Evolutionary conservation across 2,113 vertebrate genomes (phyloP), one percentile per base, ranked within the genome.

Genomic region (Monarcha castaneiventris): DNA sequence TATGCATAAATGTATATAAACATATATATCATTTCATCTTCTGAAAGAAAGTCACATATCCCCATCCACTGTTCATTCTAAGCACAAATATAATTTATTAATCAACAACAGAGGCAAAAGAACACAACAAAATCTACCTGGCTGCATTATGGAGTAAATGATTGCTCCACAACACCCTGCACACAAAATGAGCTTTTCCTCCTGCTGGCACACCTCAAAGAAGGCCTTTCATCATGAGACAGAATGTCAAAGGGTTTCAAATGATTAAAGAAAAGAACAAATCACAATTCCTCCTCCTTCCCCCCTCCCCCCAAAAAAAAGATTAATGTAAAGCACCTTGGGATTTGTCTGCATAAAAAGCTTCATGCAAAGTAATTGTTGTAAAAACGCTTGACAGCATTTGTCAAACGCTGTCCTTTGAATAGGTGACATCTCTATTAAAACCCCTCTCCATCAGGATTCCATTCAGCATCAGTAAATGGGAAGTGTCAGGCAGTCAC

Each of bases 341-440:
- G 55, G 63, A 85, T 94, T 90, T 81, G 66, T 71, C 67, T 94
- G 90, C 16, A 27, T 69, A 48, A 37, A 91, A 90, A 79, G 48
- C 68, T 73, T 82, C 30, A 41, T 66, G 46, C 63, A 41, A 83
- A 94, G 66, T 73, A 64, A 90, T 80, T 41, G 59, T 76, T 64
- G 80, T 58, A 95, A 95, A 77, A 83, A 89, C 33, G 55, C 46
- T 37, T 84, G 74, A 46, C 75, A 43, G 43, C 95, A 30, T 73
- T 75, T 79, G 51, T 90, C 87, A 96, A 52, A 80, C 0, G 35
- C 29, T 90, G 56, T 91, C 39, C n/a, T 96, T 81, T 75, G 84
- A 95, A 13, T 69, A 80, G 73, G 3, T 94, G 90, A 96, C 96
- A 92, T 73, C 55, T 93, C 89, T 52, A 54, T 93, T 94, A 93